Evolutionary conservation across 37 sponge, comb jelly and placozoan species (phyloP).

Genomic region (Geodia barretti): DNA sequence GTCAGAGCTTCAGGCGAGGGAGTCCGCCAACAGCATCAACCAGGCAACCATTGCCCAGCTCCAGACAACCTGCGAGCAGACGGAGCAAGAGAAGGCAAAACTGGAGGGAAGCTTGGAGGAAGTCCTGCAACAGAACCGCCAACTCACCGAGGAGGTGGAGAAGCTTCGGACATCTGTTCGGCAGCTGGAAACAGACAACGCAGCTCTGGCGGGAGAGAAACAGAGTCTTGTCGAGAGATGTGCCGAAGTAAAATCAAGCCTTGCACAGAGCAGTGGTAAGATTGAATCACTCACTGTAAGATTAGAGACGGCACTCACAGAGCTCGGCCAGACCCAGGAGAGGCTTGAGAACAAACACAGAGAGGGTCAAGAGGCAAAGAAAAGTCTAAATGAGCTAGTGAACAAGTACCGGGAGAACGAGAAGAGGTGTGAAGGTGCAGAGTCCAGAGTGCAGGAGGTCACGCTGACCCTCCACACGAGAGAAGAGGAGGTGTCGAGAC

Average conservation of each 20-base stretch:
- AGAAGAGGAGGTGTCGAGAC: conserved; percentile 30
- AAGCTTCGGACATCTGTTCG: not conserved
- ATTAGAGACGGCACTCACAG: conserved; percentile 10
- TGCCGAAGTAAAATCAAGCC: conserved; percentile 11
- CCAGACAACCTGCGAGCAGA: conserved; percentile 1
- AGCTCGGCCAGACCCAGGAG: conserved; percentile 8
- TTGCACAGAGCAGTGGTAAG: not conserved
- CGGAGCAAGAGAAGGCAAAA: not conserved
- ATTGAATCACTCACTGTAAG: conserved; percentile 10
- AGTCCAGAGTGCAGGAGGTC: not conserved
- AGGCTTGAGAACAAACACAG: conserved; percentile 17
- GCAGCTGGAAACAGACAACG: not conserved
- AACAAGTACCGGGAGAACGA: not conserved
- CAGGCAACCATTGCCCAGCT: conserved; percentile 9
- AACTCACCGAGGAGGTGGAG: not conserved
- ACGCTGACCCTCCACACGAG: not conserved
- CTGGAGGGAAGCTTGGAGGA: conserved; percentile 3
- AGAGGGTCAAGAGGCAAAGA: not conserved
- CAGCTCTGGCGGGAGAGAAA: not conserved
- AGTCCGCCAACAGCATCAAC: not conserved
- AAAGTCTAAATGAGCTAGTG: conserved; percentile 9
- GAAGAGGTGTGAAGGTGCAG: not conserved
- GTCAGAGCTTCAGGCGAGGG: conserved; percentile 10
- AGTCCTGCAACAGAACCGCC: not conserved
- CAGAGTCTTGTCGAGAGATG: conserved; percentile 2